Evolutionary conservation across 1,140 invertebrate genomes (phyloP).

Genomic region (Oscheius sp.): DNA sequence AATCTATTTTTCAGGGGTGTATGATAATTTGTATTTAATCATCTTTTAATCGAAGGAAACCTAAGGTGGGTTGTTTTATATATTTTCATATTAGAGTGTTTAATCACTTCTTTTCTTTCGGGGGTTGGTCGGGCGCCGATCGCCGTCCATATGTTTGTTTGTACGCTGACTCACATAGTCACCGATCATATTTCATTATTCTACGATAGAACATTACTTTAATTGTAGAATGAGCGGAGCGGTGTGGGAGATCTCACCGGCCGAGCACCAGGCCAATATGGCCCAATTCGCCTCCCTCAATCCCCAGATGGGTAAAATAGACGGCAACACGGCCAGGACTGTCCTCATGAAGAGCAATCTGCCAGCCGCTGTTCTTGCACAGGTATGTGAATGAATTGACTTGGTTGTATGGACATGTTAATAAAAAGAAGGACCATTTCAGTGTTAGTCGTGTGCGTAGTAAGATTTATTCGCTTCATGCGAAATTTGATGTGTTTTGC

Average conservation of each 20-base stretch:
- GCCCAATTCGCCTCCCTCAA: constrained; percentile 84
- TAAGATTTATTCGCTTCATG: neutral
- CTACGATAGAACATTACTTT: no score
- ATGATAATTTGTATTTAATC: no score
- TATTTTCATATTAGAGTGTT: no score
- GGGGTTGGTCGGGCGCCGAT: no score
- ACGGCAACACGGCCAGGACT: constrained; percentile 87
- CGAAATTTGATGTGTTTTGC: neutral
- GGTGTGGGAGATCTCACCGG: constrained; percentile 77
- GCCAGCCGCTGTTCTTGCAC: constrained; percentile 78
- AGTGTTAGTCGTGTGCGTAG: neutral
- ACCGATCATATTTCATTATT: no score
- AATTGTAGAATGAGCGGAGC: neutral
- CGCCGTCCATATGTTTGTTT: no score
- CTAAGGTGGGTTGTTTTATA: no score
- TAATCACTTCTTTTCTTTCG: no score
- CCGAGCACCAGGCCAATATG: constrained; percentile 82
- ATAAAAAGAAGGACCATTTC: neutral
- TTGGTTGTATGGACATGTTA: neutral
- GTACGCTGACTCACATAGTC: no score
- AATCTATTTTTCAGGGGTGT: no score
- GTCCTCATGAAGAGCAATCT: constrained; percentile 90
- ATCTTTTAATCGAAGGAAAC: no score
- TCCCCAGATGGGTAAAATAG: constrained; percentile 81
- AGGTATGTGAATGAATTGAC: constrained; percentile 59